Conservation (phyloP, 2,888 invertebrate genomes). For the Cataglyphis livida region DNA sequence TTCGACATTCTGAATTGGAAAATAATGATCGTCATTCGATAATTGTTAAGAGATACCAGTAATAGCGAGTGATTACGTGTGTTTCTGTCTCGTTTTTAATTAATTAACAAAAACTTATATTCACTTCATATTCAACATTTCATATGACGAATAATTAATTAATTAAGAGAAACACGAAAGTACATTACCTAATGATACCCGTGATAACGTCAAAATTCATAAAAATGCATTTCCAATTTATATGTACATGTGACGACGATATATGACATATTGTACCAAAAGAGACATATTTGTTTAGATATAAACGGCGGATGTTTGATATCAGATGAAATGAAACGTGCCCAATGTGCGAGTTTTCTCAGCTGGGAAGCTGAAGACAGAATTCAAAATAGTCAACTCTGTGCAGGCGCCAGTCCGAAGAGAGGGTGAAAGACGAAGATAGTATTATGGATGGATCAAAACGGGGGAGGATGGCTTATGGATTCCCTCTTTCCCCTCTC, state of each 20-base stretch:
- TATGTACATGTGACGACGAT: background rate
- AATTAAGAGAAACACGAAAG: slow-evolving; percentile 18
- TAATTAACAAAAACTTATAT: slow-evolving; percentile 44
- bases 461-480: slow-evolving; percentile 68
- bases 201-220: slow-evolving; percentile 11
- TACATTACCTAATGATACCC: slow-evolving; percentile 23
- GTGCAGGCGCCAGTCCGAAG: slow-evolving; percentile 41
- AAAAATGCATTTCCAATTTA: slow-evolving; percentile 20
- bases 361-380: slow-evolving; percentile 46
- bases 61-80: slow-evolving; percentile 10
- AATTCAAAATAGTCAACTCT: slow-evolving; percentile 57
- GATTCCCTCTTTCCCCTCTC: slow-evolving; percentile 64
- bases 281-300: slow-evolving; percentile 51
- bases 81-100: slow-evolving; percentile 32
- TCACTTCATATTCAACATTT: background rate
- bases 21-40: slow-evolving; percentile 39
- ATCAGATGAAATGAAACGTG: slow-evolving; percentile 54
- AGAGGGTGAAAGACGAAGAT: slow-evolving; percentile 56
- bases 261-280: slow-evolving; percentile 11
- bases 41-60: slow-evolving; percentile 19
- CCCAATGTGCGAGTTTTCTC: slow-evolving; percentile 49
- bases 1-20: background rate
- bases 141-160: slow-evolving; percentile 38
- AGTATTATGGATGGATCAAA: slow-evolving; percentile 48
- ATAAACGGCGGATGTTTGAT: slow-evolving; percentile 58